Evolutionary conservation across 2,113 vertebrate genomes (phyloP).

Genomic region (Gambusia holbrooki): DNA sequence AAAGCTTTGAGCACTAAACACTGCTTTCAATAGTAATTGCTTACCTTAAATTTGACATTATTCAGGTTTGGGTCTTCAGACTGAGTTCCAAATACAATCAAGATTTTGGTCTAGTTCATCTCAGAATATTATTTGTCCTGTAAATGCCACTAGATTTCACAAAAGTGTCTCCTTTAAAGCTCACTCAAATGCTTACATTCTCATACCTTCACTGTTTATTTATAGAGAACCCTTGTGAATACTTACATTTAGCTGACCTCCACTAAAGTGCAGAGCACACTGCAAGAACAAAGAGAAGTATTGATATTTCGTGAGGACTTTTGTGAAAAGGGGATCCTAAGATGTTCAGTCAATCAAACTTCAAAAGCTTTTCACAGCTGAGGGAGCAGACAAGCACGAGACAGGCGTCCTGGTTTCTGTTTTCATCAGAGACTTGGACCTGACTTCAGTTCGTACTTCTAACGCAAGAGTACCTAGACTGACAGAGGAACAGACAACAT

Average conservation of each 20-base stretch:
- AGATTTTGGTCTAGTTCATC: no score
- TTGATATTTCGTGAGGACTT: neutral
- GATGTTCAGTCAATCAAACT: neutral
- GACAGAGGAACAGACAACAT: neutral
- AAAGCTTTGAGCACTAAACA: no score
- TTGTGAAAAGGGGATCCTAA: neutral
- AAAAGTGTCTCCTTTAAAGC: no score
- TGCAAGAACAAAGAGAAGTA: neutral
- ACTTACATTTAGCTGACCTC: neutral
- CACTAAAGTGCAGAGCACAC: neutral
- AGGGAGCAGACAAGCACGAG: neutral
- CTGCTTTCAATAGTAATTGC: no score
- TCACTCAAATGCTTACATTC: no score
- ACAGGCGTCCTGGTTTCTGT: neutral
- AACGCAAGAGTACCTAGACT: neutral
- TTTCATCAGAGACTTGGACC: neutral
- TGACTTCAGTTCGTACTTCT: neutral
- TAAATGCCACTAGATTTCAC: no score
- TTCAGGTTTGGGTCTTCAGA: no score
- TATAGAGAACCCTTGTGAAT: no score
- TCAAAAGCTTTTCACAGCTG: neutral
- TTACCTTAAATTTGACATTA: no score
- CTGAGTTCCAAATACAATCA: no score
- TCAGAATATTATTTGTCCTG: no score
- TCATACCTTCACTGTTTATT: no score